Evolutionary conservation across 2,888 invertebrate species (phyloP).

Genomic region (Mechanitis messenoides): DNA sequence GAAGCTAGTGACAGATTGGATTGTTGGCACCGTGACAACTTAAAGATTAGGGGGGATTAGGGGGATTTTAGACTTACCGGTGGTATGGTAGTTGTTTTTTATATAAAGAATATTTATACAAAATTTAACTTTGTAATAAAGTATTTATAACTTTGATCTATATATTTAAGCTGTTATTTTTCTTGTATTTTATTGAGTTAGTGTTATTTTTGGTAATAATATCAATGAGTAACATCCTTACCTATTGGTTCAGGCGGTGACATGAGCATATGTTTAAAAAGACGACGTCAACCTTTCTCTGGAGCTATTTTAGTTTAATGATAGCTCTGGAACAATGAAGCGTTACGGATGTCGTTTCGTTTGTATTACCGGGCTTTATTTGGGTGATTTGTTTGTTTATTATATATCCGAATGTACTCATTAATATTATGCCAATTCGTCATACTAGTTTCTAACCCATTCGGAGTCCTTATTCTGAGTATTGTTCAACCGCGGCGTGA

Average conservation of each 20-base stretch:
- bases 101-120: background rate
- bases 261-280: conserved; percentile 64
- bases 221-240: conserved; percentile 2
- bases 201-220: no score
- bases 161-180: no score
- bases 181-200: no score
- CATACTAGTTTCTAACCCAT: no score
- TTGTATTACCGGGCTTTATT: conserved; percentile 26
- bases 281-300: conserved; percentile 42
- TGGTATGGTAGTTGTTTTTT: no score
- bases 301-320: conserved; percentile 60
- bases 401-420: no score
- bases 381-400: background rate
- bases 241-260: conserved; percentile 43
- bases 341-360: conserved; percentile 31
- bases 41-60: conserved; percentile 33
- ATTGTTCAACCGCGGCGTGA: no score
- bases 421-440: no score
- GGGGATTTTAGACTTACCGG: conserved; percentile 27
- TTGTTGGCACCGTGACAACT: conserved; percentile 68
- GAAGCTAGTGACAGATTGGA: conserved; percentile 69
- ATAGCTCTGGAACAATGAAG: conserved; percentile 43
- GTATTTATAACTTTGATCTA: no score
- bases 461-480: no score
- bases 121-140: background rate